Evolutionary conservation across 2,888 invertebrate species (phyloP).

Genomic region (Stenchaetothrips biformis): DNA sequence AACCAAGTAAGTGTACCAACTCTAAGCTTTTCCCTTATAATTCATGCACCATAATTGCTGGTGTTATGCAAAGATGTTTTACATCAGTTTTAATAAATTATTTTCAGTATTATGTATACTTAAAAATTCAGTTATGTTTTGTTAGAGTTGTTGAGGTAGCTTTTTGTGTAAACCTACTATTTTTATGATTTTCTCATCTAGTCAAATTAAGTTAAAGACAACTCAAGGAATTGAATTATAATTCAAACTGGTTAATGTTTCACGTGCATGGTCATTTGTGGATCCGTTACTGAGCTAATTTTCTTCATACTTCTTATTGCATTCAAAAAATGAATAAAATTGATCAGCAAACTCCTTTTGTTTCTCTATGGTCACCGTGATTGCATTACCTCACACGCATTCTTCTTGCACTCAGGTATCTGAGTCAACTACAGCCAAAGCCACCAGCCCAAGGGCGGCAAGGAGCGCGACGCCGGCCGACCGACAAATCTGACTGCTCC

Average conservation of each 20-base stretch:
- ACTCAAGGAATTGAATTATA: conserved; percentile 10
- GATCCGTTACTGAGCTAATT: not conserved
- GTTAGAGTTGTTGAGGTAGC: not conserved
- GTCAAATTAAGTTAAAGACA: conserved; percentile 10
- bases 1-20: too few relatives aligned
- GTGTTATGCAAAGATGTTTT: not conserved
- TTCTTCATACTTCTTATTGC: conserved; percentile 15
- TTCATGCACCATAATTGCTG: not conserved
- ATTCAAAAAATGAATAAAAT: conserved; percentile 1
- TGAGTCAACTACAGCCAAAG: too few relatives aligned
- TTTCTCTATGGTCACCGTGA: not conserved
- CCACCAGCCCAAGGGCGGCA: too few relatives aligned
- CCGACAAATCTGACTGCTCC: too few relatives aligned
- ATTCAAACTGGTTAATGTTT: not conserved
- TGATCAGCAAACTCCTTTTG: not conserved
- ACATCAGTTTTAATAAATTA: not conserved
- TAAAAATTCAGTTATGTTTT: not conserved
- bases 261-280: not conserved
- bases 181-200: conserved; percentile 14
- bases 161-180: not conserved
- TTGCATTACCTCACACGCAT: too few relatives aligned
- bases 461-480: too few relatives aligned
- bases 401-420: too few relatives aligned
- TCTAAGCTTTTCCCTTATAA: too few relatives aligned
- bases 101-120: conserved; percentile 12